These are phyloP conservation scores for Heliconius congener DNA, from an alignment of 1,140 invertebrate genomes.

Conservation along the genomic window DNA sequence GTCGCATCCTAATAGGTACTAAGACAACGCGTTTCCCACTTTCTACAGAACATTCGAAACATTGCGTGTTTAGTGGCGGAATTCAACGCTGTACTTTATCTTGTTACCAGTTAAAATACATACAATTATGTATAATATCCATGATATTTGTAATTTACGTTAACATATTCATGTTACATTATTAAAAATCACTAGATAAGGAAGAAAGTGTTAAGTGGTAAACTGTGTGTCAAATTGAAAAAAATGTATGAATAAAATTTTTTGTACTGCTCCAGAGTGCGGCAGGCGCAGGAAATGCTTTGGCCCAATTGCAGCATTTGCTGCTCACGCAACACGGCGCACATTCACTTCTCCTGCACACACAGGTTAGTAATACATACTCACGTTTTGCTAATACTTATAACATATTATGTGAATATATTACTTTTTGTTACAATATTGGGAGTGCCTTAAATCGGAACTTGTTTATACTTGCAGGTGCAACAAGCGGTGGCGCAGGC, in stretches of 20 bases:
- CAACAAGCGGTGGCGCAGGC: conserved; percentile 90
- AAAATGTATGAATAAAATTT: conserved; percentile 6
- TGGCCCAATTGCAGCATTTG: conserved; percentile 73
- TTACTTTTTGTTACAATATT: background rate
- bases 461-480: conserved; percentile 55
- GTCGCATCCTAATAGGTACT: too few species aligned
- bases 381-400: background rate
- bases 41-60: too few species aligned
- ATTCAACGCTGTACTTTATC: too few species aligned
- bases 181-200: too few species aligned
- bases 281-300: conserved; percentile 64
- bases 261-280: conserved; percentile 51
- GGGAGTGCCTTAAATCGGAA: background rate
- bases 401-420: background rate
- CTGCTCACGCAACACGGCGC: conserved; percentile 72
- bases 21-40: too few species aligned
- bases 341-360: conserved; percentile 71
- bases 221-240: too few species aligned
- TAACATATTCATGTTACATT: too few species aligned
- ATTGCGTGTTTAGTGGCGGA: too few species aligned
- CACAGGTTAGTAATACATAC: conserved; percentile 51
- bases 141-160: too few species aligned
- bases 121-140: too few species aligned
- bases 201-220: too few species aligned
- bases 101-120: too few species aligned